Evolutionary conservation across 2,888 invertebrate genomes (phyloP), one percentile per base, ranked within the genome.

Genomic region (Hoplodrina ambigua): DNA sequence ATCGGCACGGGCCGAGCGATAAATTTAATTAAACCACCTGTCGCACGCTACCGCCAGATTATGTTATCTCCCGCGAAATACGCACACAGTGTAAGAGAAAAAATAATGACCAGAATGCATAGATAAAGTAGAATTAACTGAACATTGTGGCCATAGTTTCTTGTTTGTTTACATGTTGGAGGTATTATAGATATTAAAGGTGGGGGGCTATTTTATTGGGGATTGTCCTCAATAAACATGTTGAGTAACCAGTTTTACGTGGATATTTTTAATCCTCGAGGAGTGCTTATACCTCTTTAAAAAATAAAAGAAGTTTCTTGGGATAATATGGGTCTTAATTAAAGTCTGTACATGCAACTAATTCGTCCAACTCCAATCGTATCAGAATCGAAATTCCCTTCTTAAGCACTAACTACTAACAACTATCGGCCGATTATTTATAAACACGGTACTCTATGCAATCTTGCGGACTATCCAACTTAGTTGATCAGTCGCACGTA

Each of bases 11-110:
- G 80, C 81, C 72, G 50, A 75, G 78, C 88, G 90, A 91, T 93
- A 93, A 93, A 92, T 93, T 92, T 92, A 93, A 93, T 93, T 92
- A 93, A 91, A 89, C 89, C 87, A 90, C 90, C 88, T 89, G 91
- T 86, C 86, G 76, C 70, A 70, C 58, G 76, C 78, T 81, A 81
- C 83, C 75, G 81, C 84, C 78, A 82, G 92, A 91, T 91, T 90
- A 89, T 87, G 88, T 89, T 92, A 92, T 92, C 90, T 88, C 69
- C 81, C 67, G 87, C 87, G 80, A 90, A 89, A 89, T 89, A 89
- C 87, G 86, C 81, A 83, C 76, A 73, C 78, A 70, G 73, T 77
- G 69, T 59, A 58, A 60, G 70, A 55, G 69, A 80, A 83, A 84
- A 84, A 83, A 83, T 84, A 72, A 84, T 78, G 78, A 87, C 76